Evolutionary conservation across 2,888 invertebrate species (phyloP).

Genomic region (Lepeophtheirus nordmannii): DNA sequence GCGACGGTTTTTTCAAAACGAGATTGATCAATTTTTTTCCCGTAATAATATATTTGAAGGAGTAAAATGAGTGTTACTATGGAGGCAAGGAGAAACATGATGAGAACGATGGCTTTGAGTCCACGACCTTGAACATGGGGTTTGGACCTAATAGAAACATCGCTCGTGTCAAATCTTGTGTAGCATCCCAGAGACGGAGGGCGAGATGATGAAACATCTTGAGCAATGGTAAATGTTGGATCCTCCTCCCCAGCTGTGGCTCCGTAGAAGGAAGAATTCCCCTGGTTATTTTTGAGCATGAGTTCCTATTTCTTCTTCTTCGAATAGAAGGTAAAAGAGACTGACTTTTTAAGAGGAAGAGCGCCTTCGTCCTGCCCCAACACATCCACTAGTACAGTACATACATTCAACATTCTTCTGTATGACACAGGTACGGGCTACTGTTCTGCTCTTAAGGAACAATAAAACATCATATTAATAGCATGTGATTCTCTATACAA

Average conservation of each 20-base stretch:
- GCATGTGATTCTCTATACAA: no score
- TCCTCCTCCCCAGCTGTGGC: not conserved
- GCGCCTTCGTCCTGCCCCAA: no score
- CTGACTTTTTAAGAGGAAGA: no score
- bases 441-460: no score
- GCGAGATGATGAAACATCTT: not conserved
- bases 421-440: no score
- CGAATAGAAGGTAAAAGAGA: no score
- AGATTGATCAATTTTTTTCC: not conserved
- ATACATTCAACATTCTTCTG: no score
- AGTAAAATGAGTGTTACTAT: conserved; percentile 54
- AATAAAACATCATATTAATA: no score
- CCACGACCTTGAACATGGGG: conserved; percentile 34
- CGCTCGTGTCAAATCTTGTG: not conserved
- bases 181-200: not conserved
- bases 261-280: conserved; percentile 1
- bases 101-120: conserved; percentile 47
- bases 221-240: not conserved
- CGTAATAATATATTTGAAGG: conserved; percentile 41
- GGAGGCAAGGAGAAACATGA: conserved; percentile 48
- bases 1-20: not conserved
- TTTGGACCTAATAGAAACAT: not conserved
- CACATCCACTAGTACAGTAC: no score
- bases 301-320: no score
- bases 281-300: not conserved